These are phyloP conservation scores for Trachurus trachurus DNA, from an alignment of 2,797 vertebrate genomes.

Conservation along the genomic window DNA sequence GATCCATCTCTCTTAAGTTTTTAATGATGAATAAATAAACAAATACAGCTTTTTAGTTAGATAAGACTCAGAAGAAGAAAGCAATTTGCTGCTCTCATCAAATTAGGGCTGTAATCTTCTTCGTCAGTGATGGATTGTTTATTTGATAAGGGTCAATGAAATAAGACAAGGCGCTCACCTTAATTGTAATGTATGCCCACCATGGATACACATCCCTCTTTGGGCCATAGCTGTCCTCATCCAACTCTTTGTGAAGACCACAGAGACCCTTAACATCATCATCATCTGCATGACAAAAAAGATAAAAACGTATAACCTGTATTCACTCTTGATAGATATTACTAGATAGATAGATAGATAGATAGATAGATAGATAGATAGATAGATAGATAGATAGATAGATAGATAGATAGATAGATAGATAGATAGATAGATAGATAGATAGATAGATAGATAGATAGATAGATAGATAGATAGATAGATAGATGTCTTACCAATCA, in stretches of 20 bases:
- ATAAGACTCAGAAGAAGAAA: background rate
- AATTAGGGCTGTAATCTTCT: no score
- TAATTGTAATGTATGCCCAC: conserved; percentile 24
- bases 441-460: no score
- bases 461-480: no score
- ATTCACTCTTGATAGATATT: no score
- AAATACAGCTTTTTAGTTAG: background rate
- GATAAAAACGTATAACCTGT: background rate
- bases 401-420: no score
- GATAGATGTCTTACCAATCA: conserved; percentile 67
- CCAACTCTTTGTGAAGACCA: conserved; percentile 57
- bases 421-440: no score
- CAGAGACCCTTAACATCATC: conserved; percentile 64
- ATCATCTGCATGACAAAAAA: conserved; percentile 68
- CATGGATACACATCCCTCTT: conserved; percentile 65
- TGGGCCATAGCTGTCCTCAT: rapidly evolving
- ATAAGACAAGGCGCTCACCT: conserved; percentile 51
- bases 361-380: no score
- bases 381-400: no score
- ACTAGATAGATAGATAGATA: no score
- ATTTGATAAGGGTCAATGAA: background rate
- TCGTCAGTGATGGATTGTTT: no score
- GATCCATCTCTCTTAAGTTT: background rate
- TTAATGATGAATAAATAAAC: conserved; percentile 5
- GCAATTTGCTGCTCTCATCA: background rate